phyloP scores from a whole-genome alignment of 2,797 vertebrate species.

The Sebastes nivosus region DNA sequence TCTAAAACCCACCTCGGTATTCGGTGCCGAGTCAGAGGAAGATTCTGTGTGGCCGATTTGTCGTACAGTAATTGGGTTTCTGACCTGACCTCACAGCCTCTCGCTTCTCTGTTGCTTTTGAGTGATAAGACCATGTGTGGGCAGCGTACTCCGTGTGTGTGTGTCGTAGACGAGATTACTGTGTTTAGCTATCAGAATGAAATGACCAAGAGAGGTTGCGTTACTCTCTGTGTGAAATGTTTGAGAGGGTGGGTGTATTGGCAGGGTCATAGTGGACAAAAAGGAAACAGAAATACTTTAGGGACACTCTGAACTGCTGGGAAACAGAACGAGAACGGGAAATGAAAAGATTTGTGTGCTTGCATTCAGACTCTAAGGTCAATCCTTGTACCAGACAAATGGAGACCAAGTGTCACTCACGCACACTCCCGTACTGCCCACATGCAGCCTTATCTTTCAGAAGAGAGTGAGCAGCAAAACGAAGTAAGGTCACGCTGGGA shows the following conservation, averaged over 20 bases:
- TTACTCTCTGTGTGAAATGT: conserved; percentile 51
- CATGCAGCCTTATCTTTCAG: conserved; percentile 54
- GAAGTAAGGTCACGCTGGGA: conserved; percentile 53
- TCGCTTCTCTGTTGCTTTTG: conserved; percentile 67
- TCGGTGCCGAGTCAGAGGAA: conserved; percentile 29
- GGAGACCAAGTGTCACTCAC: conserved; percentile 50
- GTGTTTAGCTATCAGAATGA: conserved; percentile 64
- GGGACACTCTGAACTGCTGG: conserved; percentile 50
- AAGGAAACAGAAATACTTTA: conserved; percentile 56
- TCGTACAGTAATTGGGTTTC: conserved; percentile 72
- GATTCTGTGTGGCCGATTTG: conserved; percentile 43
- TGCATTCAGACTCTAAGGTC: conserved; percentile 50
- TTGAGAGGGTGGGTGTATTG: conserved; percentile 65
- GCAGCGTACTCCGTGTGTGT: conserved; percentile 52
- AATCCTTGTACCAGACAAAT: conserved; percentile 41
- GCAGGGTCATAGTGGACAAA: conserved; percentile 57
- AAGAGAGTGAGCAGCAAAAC: conserved; percentile 26
- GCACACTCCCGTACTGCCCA: conserved; percentile 42
- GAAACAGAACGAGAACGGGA: conserved; percentile 37
- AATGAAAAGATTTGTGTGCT: conserved; percentile 56
- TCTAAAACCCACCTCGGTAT: conserved; percentile 38
- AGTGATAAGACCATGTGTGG: conserved; percentile 77
- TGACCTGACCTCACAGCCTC: conserved; percentile 72
- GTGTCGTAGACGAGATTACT: conserved; percentile 54
- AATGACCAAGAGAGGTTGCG: conserved; percentile 67